Evolutionary conservation across 2,888 invertebrate species (phyloP).

Genomic region (Erannis defoliaria): DNA sequence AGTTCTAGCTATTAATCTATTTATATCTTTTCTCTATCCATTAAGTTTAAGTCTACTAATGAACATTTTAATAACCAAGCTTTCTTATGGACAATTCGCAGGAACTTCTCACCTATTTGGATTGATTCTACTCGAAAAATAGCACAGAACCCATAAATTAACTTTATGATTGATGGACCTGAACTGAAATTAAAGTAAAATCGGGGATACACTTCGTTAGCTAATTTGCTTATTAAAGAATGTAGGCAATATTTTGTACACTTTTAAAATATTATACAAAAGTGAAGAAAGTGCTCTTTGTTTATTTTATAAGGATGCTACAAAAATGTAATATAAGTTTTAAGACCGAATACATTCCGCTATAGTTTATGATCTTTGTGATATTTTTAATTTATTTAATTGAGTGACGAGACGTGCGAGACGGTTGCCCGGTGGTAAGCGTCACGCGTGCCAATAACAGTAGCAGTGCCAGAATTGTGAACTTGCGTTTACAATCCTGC

Average conservation of each 20-base stretch:
- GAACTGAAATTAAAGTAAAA: constrained; percentile 42
- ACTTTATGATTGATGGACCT: constrained; percentile 50
- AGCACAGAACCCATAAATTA: constrained; percentile 39
- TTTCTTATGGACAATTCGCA: background rate
- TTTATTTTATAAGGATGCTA: too few relatives aligned
- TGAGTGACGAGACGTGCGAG: too few relatives aligned
- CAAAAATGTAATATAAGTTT: too few relatives aligned
- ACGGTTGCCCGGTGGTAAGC: too few relatives aligned
- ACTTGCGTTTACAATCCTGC: too few relatives aligned
- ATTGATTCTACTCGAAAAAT: background rate
- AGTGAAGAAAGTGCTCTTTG: too few relatives aligned
- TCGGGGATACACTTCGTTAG: constrained; percentile 30
- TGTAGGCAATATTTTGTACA: constrained; percentile 3
- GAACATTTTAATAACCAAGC: background rate
- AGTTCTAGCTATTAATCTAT: too few relatives aligned
- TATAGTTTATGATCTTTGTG: too few relatives aligned
- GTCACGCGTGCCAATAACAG: too few relatives aligned
- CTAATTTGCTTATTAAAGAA: constrained; percentile 26
- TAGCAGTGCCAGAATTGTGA: too few relatives aligned
- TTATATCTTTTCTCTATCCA: constrained; percentile 39
- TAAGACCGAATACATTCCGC: too few relatives aligned
- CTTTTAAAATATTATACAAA: background rate
- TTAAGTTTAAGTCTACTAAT: constrained; percentile 40
- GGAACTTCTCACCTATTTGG: background rate
- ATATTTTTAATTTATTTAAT: too few relatives aligned